Percentiles rank a stretch among this genome's conserved stretches.
phyloP scores from a whole-genome alignment of 2,797 vertebrate genomes.

The Channallabes apus region DNA sequence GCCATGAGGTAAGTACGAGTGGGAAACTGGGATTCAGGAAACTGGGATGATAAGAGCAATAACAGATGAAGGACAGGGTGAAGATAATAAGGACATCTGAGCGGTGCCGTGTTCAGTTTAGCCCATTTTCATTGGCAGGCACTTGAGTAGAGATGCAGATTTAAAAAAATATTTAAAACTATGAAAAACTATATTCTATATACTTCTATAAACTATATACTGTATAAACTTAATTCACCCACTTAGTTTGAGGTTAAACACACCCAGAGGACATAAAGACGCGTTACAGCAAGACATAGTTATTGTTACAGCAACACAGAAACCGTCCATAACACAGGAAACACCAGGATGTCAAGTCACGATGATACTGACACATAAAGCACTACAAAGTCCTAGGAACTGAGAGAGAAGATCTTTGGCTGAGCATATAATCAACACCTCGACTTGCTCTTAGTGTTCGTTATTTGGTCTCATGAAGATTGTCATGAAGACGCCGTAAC shows the following conservation, averaged over 20 bases:
- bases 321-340: not conserved
- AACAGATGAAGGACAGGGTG: conserved; percentile 17
- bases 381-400: not conserved
- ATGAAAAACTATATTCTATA: no score
- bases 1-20: conserved; percentile 28
- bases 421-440: not conserved
- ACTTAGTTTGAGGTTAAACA: not conserved
- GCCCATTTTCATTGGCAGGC: not conserved
- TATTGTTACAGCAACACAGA: not conserved
- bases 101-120: conserved; percentile 16
- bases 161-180: no score
- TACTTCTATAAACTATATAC: no score
- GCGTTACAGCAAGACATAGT: not conserved
- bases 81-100: conserved; percentile 19
- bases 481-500: not conserved
- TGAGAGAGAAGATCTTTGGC: not conserved
- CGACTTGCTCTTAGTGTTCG: not conserved
- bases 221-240: no score
- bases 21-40: conserved; percentile 23
- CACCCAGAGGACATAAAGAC: not conserved
- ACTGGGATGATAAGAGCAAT: conserved; percentile 43
- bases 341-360: not conserved
- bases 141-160: not conserved
- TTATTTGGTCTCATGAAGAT: not conserved
- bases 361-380: not conserved